Evolutionary conservation across 2,888 invertebrate species (phyloP), one percentile per base, ranked within the genome.

Genomic region (Pilophorus perplexus): DNA sequence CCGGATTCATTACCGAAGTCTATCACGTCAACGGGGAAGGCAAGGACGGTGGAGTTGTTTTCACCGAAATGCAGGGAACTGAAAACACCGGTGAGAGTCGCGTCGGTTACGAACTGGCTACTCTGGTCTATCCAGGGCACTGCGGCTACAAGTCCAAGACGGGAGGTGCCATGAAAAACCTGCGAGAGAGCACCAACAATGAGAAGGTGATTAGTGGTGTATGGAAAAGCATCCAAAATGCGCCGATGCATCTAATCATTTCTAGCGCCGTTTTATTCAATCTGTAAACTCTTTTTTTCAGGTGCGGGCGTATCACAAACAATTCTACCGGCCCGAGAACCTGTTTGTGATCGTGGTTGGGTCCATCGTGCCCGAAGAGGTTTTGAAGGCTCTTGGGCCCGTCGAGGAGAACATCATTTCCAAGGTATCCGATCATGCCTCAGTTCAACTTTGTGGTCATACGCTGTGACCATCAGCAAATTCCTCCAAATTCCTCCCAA

Each of bases 11-110:
- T 25, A 95, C 94, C 0, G 95, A 95, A 79, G 93, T 96, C 0
- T 93, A 95, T 77, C 94, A 95, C 76, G 82, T 95, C 69, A 91
- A 89, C 73, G 89, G 87, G 0, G 86, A 89, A 68, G 95, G 94
- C 0, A 87, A 90, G 71, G 88, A 96, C 80, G 92, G 89, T 10
- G 96, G 96, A 16, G 92, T 95, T 12, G 93, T 95, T n/a, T 95
- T 95, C 76, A 92, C 91, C 77, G 95, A 96, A 80, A 93, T 94
- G 90, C 93, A 93, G 78, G 90, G 88, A 0, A 76, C 84, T 27
- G 93, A 93, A 76, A 92, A 90, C 76, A 83, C 82, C n/a, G 88
- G 88, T 3, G 89, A 89, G 74, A 84, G 85, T 67, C 79, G 87
- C 68, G 83, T 87, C 68, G 83, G 86, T 72, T 77, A 84, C 64